These are phyloP conservation scores for Leptopilina syphax DNA, from an alignment of 2,888 invertebrate species.

Conservation along the genomic window DNA sequence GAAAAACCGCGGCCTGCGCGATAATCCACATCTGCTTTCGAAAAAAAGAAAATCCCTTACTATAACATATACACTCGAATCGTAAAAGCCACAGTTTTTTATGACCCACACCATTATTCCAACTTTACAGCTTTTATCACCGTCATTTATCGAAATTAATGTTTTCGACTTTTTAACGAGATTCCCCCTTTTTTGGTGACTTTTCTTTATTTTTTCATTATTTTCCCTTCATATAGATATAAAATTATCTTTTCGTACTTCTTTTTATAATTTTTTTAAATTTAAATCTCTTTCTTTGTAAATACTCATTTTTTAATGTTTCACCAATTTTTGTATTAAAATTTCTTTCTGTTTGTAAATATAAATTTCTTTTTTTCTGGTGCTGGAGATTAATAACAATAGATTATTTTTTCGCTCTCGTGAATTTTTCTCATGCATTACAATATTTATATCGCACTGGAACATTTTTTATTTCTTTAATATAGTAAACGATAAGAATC, in stretches of 20 bases:
- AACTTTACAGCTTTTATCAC: slow-evolving; percentile 20
- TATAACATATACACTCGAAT: background rate
- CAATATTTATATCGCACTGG: background rate
- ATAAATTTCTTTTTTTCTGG: background rate
- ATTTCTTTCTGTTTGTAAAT: background rate
- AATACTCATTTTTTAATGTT: background rate
- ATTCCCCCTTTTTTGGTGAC: background rate
- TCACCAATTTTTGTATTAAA: background rate
- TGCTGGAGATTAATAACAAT: background rate
- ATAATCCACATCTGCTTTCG: slow-evolving; percentile 26
- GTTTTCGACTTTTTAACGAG: slow-evolving; percentile 15
- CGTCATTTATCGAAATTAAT: slow-evolving; percentile 24
- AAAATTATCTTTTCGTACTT: background rate
- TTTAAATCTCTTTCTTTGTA: background rate
- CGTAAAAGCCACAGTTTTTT: slow-evolving; percentile 10
- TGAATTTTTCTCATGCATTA: too few relatives aligned
- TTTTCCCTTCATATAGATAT: background rate
- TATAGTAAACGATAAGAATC: too few relatives aligned
- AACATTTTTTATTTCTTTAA: background rate
- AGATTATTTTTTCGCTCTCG: background rate
- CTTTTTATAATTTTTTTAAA: background rate
- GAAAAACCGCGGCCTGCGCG: slow-evolving; percentile 12
- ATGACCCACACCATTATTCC: slow-evolving; percentile 8
- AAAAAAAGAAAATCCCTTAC: slow-evolving; percentile 7
- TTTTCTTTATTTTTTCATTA: background rate